Evolutionary conservation across 2,113 vertebrate genomes (phyloP).

Genomic region (Gasterosteus nipponicus): DNA sequence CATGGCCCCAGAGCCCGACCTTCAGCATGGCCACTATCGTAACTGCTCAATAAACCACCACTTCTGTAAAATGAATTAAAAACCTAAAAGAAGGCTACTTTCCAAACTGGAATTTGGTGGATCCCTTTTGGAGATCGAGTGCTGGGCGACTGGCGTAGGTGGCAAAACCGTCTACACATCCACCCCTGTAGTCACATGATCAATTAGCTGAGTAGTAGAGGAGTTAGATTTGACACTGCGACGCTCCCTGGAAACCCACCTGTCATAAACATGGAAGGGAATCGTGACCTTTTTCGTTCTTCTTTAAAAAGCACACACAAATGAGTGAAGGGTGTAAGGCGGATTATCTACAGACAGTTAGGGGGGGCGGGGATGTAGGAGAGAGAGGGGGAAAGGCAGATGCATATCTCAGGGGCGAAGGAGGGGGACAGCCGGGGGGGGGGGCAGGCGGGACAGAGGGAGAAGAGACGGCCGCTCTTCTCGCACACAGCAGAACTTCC

Average conservation of each 20-base stretch:
- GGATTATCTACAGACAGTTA: constrained; percentile 46
- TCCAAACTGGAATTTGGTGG: constrained; percentile 39
- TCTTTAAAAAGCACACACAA: constrained; percentile 57
- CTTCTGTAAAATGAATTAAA: constrained; percentile 50
- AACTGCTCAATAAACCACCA: constrained; percentile 36
- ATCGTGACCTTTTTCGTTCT: constrained; percentile 41
- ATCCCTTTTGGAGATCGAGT: constrained; percentile 19
- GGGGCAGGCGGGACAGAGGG: constrained; percentile 47
- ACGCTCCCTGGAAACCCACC: constrained; percentile 53
- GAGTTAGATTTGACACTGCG: constrained; percentile 57
- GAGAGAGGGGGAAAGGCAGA: constrained; percentile 13
- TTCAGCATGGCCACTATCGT: constrained; percentile 52
- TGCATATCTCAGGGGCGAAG: constrained; percentile 61
- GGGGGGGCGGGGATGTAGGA: neutral
- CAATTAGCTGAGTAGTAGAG: constrained; percentile 22
- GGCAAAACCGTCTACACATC: constrained; percentile 58
- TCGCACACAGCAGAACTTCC: constrained; percentile 80
- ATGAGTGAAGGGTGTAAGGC: constrained; percentile 46
- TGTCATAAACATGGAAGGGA: constrained; percentile 34
- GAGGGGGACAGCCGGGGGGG: neutral
- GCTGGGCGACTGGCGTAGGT: constrained; percentile 53
- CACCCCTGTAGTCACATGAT: constrained; percentile 28
- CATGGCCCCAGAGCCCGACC: constrained; percentile 29
- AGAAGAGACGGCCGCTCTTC: constrained; percentile 70
- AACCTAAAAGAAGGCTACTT: constrained; percentile 43